A percentile compares a stretch with the other conserved stretches of the same genome.
Evolutionary conservation across 2,797 vertebrate genomes (phyloP).

Genomic region (Falco rusticolus): DNA sequence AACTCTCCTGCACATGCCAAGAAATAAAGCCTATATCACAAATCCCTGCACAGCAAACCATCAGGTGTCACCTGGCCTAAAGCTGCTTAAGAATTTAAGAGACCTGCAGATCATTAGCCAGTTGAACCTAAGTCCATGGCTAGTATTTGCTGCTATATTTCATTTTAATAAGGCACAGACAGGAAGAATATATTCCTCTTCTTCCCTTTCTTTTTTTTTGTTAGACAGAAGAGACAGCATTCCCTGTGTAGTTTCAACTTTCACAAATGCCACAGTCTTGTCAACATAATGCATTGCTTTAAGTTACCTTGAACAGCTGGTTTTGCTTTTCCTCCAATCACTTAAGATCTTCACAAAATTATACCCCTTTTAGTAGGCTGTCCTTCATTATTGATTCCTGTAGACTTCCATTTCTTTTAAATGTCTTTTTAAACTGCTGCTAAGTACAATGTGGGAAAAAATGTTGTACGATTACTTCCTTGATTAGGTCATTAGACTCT

Average conservation of each 20-base stretch:
- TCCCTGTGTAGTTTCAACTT: background rate
- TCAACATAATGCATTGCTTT: background rate
- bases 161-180: background rate
- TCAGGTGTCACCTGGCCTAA: background rate
- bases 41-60: background rate
- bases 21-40: background rate
- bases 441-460: conserved; percentile 23
- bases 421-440: conserved; percentile 22
- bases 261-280: background rate
- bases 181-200: background rate
- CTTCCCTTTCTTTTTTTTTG: background rate
- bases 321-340: conserved; percentile 54
- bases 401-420: conserved; percentile 37
- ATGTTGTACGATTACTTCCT: conserved; percentile 33
- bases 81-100: background rate
- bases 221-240: background rate
- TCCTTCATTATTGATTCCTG: conserved; percentile 38
- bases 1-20: background rate
- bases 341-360: conserved; percentile 56
- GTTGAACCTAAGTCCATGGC: background rate
- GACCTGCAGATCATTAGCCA: background rate
- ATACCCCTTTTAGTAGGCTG: conserved; percentile 30
- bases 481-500: conserved; percentile 51
- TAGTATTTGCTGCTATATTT: background rate
- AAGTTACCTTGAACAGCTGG: conserved; percentile 1